phyloP scores from a whole-genome alignment of 1,140 invertebrate genomes.

The Sitobion miscanthi region DNA sequence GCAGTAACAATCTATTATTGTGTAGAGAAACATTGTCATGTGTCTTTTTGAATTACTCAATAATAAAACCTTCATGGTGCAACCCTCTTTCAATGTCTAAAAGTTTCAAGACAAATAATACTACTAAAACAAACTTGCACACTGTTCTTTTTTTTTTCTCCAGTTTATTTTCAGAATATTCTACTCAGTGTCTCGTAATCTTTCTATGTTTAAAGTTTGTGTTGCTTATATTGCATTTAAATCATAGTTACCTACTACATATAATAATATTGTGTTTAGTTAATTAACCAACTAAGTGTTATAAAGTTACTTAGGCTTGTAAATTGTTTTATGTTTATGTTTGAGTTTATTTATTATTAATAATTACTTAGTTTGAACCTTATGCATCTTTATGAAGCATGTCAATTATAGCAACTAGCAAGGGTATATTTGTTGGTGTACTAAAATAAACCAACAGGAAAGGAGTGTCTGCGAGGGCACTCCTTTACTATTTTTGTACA shows the following conservation, averaged over 20 bases:
- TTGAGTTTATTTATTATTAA: not conserved
- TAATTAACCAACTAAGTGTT: not conserved
- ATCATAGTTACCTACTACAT: not conserved
- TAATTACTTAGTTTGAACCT: not conserved
- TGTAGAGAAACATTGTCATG: conserved; percentile 20
- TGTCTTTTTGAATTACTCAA: conserved; percentile 49
- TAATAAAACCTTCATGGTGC: not conserved
- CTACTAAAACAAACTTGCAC: not conserved
- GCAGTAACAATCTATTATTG: conserved; percentile 8
- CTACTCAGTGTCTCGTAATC: not conserved
- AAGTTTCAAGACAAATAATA: not conserved
- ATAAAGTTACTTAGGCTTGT: not conserved
- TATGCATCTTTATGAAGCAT: not conserved
- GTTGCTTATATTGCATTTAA: not conserved
- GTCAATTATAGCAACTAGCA: conserved; percentile 25
- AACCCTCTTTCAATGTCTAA: conserved; percentile 20
- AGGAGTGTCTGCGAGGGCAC: conserved; percentile 47
- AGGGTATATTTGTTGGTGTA: conserved; percentile 42
- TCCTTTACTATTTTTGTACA: conserved; percentile 56
- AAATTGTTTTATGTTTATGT: not conserved
- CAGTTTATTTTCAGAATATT: conserved; percentile 26
- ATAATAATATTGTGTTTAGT: not conserved
- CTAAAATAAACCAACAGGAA: conserved; percentile 54
- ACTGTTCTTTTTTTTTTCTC: not conserved
- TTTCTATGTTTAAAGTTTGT: not conserved